A percentile compares a stretch with the other conserved stretches of the same genome.
Conservation (phyloP, 2,888 invertebrate genomes). For the Drosophila austrosaltans region DNA sequence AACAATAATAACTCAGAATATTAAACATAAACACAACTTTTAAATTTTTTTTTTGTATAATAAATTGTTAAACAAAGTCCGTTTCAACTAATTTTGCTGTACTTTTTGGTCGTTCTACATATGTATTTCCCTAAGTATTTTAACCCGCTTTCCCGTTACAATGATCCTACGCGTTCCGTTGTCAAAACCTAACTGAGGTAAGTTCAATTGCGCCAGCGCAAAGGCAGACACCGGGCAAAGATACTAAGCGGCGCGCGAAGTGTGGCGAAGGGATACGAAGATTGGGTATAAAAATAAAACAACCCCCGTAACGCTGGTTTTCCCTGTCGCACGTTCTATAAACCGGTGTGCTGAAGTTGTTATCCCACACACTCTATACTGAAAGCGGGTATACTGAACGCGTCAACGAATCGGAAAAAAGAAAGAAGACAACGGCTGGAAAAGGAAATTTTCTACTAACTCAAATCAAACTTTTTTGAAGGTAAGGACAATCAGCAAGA, state of each 20-base stretch:
- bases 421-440: neutral
- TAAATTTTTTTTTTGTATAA: constrained; percentile 33
- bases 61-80: constrained; percentile 63
- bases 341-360: neutral
- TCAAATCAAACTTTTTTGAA: no score
- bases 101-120: constrained; percentile 52
- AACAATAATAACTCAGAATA: constrained; percentile 72
- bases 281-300: constrained; percentile 14
- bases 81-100: constrained; percentile 46
- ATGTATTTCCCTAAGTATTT: constrained; percentile 35
- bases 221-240: constrained; percentile 45
- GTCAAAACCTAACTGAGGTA: constrained; percentile 79
- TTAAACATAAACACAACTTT: constrained; percentile 65
- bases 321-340: neutral
- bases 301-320: constrained; percentile 39
- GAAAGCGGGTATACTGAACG: neutral
- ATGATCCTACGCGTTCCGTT: constrained; percentile 76
- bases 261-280: neutral
- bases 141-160: constrained; percentile 57
- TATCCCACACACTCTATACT: neutral
- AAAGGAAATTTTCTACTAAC: no score
- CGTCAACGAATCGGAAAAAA: neutral
- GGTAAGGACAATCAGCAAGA: no score
- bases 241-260: constrained; percentile 16
- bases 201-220: constrained; percentile 43